These are phyloP conservation scores for Caradrina clavipalpis DNA, from an alignment of 2,888 invertebrate species.

Conservation along the genomic window DNA sequence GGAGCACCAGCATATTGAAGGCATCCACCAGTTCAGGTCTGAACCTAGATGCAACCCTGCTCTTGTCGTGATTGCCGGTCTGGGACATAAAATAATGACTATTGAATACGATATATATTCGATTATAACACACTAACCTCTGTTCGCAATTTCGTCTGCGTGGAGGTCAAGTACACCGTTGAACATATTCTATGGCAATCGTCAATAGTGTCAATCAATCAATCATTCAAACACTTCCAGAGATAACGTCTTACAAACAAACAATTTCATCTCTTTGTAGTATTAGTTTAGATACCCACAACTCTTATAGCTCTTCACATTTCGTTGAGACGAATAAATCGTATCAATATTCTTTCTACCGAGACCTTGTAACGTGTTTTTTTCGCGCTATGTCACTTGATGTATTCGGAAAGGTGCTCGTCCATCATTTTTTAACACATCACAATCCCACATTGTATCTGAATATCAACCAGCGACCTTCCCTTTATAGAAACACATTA, in stretches of 20 bases:
- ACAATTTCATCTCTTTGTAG: background rate
- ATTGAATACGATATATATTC: background rate
- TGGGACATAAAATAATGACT: conserved; percentile 63
- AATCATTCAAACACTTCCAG: background rate
- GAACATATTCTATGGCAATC: too few species aligned
- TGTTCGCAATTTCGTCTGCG: too few species aligned
- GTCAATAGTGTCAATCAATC: too few species aligned
- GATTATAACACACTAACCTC: too few species aligned
- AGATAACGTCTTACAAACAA: background rate
- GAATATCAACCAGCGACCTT: conserved; percentile 42
- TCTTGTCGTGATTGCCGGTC: conserved; percentile 95
- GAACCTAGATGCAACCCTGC: conserved; percentile 92
- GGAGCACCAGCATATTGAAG: conserved; percentile 95
- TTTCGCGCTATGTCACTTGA: background rate
- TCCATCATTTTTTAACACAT: conserved; percentile 17
- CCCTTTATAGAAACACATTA: conserved; percentile 43
- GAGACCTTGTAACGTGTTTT: background rate
- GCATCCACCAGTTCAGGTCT: conserved; percentile 93
- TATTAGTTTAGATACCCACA: background rate
- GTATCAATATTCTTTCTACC: background rate
- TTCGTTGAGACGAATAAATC: background rate
- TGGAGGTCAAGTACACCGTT: too few species aligned
- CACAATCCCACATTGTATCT: conserved; percentile 4
- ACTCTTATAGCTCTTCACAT: background rate
- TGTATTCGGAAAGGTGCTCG: background rate